phyloP scores from a whole-genome alignment of 2,797 vertebrate species.

The Pelochelys cantorii region DNA sequence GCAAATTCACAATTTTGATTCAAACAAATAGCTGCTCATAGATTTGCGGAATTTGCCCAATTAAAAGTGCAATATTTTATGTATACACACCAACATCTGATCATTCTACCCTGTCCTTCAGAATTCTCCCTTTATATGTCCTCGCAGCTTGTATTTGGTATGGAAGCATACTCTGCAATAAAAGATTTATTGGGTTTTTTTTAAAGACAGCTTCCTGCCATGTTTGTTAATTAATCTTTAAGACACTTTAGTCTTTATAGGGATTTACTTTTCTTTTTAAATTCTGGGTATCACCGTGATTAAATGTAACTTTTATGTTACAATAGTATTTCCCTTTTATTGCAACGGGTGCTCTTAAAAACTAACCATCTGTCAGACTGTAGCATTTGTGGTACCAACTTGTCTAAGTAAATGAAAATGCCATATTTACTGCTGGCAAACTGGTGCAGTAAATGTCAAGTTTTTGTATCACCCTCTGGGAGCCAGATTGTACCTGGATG shows the following conservation, averaged over 20 bases:
- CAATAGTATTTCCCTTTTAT: conserved; percentile 15
- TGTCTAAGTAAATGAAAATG: not conserved
- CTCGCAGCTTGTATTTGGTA: not conserved
- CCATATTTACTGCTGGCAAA: not conserved
- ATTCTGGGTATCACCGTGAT: conserved; percentile 4
- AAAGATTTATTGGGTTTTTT: conserved; percentile 27
- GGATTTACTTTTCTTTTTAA: conserved; percentile 5
- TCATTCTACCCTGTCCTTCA: conserved; percentile 25
- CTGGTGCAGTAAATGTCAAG: not conserved
- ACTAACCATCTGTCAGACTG: not conserved
- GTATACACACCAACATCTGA: not conserved
- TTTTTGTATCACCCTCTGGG: not conserved
- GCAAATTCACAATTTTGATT: not conserved
- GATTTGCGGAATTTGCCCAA: not conserved
- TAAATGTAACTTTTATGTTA: conserved; percentile 15
- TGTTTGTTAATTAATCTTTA: conserved; percentile 52
- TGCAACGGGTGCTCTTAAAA: not conserved
- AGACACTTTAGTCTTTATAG: conserved; percentile 47
- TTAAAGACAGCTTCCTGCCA: conserved; percentile 35
- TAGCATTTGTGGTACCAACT: not conserved
- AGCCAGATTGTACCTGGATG: not conserved
- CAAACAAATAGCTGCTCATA: not conserved
- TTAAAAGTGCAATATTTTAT: not conserved
- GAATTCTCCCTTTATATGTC: conserved; percentile 18
- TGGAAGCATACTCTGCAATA: conserved; percentile 32